A percentile compares a stretch with the other conserved stretches of the same genome.
Evolutionary conservation across 2,113 vertebrate genomes (phyloP).

Genomic region (Gobius niger): DNA sequence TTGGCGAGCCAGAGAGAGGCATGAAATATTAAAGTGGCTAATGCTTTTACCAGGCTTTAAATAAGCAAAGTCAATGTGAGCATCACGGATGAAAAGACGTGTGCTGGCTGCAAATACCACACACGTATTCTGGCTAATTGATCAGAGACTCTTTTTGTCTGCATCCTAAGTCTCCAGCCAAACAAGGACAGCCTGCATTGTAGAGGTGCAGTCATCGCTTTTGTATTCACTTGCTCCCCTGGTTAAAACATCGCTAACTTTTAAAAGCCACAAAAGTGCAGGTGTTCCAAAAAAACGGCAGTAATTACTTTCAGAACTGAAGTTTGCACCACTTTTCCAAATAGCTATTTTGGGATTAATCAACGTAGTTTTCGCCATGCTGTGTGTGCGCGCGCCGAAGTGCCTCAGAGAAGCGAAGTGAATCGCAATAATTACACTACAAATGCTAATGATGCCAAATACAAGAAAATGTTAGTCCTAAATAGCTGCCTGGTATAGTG

Average conservation of each 20-base stretch:
- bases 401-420: background rate
- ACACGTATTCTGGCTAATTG: conserved; percentile 55
- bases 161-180: conserved; percentile 30
- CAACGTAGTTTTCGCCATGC: background rate
- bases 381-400: background rate
- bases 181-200: conserved; percentile 33
- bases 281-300: background rate
- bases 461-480: no score
- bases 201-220: conserved; percentile 20
- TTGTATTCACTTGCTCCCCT: conserved; percentile 24
- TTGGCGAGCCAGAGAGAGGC: conserved; percentile 4
- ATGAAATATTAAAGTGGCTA: conserved; percentile 57
- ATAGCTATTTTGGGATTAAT: background rate
- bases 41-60: conserved; percentile 43
- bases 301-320: conserved; percentile 5
- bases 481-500: no score
- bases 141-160: conserved; percentile 50
- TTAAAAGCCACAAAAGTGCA: background rate
- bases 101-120: conserved; percentile 46
- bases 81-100: conserved; percentile 22
- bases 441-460: conserved; percentile 29
- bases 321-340: background rate
- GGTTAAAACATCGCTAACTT: conserved; percentile 15
- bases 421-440: conserved; percentile 25
- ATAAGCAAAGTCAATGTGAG: conserved; percentile 47